Conservation (phyloP, 1,140 invertebrate species). For the Lanistes nyassanus region DNA sequence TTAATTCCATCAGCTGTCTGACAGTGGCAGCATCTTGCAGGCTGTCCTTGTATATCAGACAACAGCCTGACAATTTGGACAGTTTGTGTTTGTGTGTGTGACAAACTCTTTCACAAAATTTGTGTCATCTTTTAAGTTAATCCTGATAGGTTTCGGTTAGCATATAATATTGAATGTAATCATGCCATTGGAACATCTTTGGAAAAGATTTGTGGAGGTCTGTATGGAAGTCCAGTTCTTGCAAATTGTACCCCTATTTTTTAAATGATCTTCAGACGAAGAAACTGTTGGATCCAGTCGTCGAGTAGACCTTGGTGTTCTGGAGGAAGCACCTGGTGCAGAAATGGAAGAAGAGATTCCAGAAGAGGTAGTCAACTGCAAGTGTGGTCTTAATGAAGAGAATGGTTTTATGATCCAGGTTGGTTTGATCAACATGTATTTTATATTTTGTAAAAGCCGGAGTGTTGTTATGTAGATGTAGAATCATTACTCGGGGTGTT, state of each 20-base stretch:
- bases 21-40: not conserved
- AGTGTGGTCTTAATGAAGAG: conserved; percentile 84
- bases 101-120: too few species aligned
- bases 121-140: too few species aligned
- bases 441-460: not conserved
- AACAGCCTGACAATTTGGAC: too few species aligned
- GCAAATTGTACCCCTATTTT: too few species aligned
- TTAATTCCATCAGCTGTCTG: too few species aligned
- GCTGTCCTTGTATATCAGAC: not conserved
- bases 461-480: not conserved
- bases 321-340: conserved; percentile 23
- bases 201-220: too few species aligned
- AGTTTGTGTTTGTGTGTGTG: too few species aligned
- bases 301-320: conserved; percentile 33
- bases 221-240: too few species aligned
- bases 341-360: conserved; percentile 43
- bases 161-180: too few species aligned
- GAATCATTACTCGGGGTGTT: not conserved
- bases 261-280: too few species aligned
- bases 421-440: not conserved
- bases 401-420: conserved; percentile 74
- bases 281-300: not conserved
- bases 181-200: too few species aligned
- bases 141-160: too few species aligned
- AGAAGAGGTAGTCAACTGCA: conserved; percentile 87